A percentile compares a stretch with the other conserved stretches of the same genome.
These are phyloP conservation scores for Leuciscus waleckii DNA, from an alignment of 2,797 vertebrate genomes.

Conservation along the genomic window DNA sequence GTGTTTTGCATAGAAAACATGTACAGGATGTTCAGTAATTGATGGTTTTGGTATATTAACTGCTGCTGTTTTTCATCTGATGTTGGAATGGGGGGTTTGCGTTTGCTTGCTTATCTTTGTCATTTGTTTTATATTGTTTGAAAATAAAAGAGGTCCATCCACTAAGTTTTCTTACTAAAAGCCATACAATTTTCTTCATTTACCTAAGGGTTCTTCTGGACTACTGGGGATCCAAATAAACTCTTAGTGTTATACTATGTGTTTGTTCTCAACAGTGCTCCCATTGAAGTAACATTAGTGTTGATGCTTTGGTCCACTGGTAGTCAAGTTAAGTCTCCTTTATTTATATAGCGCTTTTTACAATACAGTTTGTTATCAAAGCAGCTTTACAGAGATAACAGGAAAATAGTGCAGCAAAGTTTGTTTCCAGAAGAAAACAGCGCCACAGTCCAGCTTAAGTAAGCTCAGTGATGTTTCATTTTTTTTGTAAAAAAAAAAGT, in stretches of 20 bases:
- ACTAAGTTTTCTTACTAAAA: background rate
- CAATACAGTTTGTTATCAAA: too few relatives aligned
- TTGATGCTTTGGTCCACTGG: too few relatives aligned
- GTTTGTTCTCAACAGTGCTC: background rate
- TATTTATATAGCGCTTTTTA: too few relatives aligned
- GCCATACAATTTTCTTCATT: background rate
- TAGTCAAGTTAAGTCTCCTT: too few relatives aligned
- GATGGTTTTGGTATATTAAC: background rate
- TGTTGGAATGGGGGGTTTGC: background rate
- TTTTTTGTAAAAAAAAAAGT: too few relatives aligned
- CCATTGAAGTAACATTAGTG: too few relatives aligned
- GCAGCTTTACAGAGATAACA: too few relatives aligned
- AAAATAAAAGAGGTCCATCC: background rate
- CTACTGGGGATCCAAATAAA: too few relatives aligned
- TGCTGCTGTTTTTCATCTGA: background rate
- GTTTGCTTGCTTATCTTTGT: background rate
- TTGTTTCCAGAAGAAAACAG: too few relatives aligned
- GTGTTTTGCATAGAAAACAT: background rate
- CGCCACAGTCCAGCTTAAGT: too few relatives aligned
- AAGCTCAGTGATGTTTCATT: too few relatives aligned
- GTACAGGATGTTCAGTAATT: constrained; percentile 19
- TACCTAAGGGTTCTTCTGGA: background rate
- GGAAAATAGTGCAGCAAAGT: too few relatives aligned
- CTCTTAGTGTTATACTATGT: background rate
- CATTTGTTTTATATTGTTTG: background rate